Conservation (phyloP, 2,113 vertebrate species). For the Excalfactoria chinensis region DNA sequence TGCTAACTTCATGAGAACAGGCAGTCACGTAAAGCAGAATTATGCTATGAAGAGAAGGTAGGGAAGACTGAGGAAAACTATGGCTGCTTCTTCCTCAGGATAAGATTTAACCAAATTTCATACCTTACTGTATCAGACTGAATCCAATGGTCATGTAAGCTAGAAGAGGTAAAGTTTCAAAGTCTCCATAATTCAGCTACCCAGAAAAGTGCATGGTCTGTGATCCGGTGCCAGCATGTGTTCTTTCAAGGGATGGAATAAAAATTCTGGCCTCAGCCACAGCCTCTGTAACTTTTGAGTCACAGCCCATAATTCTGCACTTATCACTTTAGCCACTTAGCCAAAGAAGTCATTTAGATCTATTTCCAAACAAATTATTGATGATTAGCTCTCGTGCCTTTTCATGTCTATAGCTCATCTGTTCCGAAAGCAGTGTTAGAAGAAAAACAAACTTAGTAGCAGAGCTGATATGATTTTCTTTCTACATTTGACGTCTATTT, state of each 20-base stretch:
- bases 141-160: background rate
- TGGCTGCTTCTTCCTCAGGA: background rate
- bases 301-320: background rate
- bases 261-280: background rate
- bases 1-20: background rate
- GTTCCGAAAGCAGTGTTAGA: background rate
- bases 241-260: background rate
- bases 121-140: background rate
- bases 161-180: background rate
- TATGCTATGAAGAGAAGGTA: background rate
- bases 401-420: background rate
- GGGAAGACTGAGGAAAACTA: background rate
- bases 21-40: background rate
- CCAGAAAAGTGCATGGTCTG: background rate
- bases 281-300: background rate
- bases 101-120: background rate
- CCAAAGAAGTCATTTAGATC: background rate
- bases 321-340: background rate
- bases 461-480: background rate
- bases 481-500: background rate
- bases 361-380: background rate
- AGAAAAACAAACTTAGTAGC: background rate
- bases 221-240: background rate
- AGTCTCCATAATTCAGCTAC: background rate
- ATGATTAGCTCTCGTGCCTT: background rate